A percentile compares a stretch with the other conserved stretches of the same genome.
Evolutionary conservation across 2,113 vertebrate genomes (phyloP).

Genomic region (Megaceryle torquata): DNA sequence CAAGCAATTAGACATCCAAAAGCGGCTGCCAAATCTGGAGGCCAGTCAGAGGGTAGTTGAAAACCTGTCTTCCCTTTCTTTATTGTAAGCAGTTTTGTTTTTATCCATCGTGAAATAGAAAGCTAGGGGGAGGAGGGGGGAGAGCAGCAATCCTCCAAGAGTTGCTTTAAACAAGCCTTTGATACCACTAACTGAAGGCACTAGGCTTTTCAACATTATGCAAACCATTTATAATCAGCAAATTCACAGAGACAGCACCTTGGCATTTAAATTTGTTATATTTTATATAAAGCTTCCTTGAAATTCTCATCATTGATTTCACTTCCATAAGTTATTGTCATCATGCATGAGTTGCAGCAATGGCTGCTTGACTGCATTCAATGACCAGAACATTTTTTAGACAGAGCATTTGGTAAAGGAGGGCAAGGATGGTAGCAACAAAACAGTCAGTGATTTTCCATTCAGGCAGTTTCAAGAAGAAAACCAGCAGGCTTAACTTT

Average conservation of each 20-base stretch:
- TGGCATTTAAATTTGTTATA: conserved; percentile 72
- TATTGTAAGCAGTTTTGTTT: conserved; percentile 62
- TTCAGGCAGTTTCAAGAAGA: conserved; percentile 8
- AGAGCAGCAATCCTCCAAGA: conserved; percentile 58
- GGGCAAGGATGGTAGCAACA: neutral
- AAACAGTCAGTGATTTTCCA: conserved; percentile 17
- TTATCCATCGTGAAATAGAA: conserved; percentile 65
- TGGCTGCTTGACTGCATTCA: conserved; percentile 58
- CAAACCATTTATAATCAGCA: conserved; percentile 72
- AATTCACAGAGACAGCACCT: conserved; percentile 64
- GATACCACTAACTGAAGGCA: conserved; percentile 63
- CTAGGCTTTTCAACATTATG: conserved; percentile 68
- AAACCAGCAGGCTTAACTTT: neutral
- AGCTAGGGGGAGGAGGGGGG: neutral
- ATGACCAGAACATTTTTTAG: conserved; percentile 31
- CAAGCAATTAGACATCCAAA: conserved; percentile 57
- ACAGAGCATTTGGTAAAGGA: conserved; percentile 34
- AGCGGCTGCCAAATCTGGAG: conserved; percentile 54
- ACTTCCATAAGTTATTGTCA: conserved; percentile 67
- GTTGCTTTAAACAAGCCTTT: conserved; percentile 74
- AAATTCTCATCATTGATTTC: conserved; percentile 71
- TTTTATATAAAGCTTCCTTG: conserved; percentile 73
- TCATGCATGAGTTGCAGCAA: conserved; percentile 46
- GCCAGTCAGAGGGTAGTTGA: conserved; percentile 45
- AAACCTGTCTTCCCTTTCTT: conserved; percentile 56